A percentile compares a stretch with the other conserved stretches of the same genome.
Evolutionary conservation across 2,797 vertebrate species (phyloP).

Genomic region (Valencia hispanica): DNA sequence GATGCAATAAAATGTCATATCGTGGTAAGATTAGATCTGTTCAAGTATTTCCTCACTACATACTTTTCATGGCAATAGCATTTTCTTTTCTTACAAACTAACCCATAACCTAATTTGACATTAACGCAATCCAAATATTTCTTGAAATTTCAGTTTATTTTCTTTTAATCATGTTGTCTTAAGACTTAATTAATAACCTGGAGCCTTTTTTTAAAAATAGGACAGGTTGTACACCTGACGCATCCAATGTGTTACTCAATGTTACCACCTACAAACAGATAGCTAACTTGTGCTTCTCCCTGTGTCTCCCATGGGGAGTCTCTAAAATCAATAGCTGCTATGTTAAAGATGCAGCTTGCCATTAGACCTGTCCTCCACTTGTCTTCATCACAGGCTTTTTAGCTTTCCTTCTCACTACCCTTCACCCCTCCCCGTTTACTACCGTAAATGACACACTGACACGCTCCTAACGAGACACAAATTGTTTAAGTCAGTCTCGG

Average conservation of each 20-base stretch:
- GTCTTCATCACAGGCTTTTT: slow-evolving; percentile 72
- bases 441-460: slow-evolving; percentile 34
- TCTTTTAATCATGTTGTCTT: too few species aligned
- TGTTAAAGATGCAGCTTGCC: slow-evolving; percentile 78
- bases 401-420: slow-evolving; percentile 52
- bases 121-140: not conserved
- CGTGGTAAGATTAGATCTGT: not conserved
- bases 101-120: not conserved
- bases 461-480: slow-evolving; percentile 64
- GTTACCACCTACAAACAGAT: slow-evolving; percentile 45
- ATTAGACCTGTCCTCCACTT: slow-evolving; percentile 78
- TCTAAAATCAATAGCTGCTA: slow-evolving; percentile 80
- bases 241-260: slow-evolving; percentile 35
- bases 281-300: slow-evolving; percentile 66
- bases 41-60: not conserved
- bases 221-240: slow-evolving; percentile 27
- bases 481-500: slow-evolving; percentile 68
- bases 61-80: not conserved
- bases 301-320: slow-evolving; percentile 67
- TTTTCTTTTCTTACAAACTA: not conserved
- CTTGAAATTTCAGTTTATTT: not conserved
- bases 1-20: not conserved
- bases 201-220: not conserved
- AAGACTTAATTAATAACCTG: not conserved
- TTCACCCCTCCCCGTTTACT: slow-evolving; percentile 43